phyloP scores from a whole-genome alignment of 2,797 vertebrate species.

The Sus cebifrons region DNA sequence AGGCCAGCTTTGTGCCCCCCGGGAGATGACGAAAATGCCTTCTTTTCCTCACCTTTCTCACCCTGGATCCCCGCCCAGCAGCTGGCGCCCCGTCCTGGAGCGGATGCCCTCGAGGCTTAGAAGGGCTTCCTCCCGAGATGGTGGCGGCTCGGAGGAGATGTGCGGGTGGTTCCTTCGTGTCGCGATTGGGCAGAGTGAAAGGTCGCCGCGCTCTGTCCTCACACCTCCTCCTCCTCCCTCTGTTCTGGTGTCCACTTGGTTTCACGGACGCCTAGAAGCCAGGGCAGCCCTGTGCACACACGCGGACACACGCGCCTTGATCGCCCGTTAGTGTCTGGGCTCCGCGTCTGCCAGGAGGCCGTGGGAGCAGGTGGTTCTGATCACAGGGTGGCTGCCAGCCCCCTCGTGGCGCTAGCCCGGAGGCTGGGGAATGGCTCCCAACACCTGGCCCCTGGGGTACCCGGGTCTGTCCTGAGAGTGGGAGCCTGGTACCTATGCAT shows the following conservation, averaged over 20 bases:
- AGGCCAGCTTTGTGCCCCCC: neutral
- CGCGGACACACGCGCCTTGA: neutral
- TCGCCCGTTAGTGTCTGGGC: neutral
- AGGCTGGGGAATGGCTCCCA: neutral
- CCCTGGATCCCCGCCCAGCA: neutral
- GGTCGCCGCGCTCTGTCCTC: neutral
- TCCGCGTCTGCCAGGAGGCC: no score
- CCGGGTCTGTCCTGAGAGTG: neutral
- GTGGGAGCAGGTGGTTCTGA: no score
- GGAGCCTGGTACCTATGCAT: neutral
- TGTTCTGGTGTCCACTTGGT: slow-evolving; percentile 30
- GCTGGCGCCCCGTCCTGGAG: no score
- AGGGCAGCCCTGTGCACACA: neutral
- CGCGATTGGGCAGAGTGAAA: slow-evolving; percentile 61
- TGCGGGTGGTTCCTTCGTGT: neutral
- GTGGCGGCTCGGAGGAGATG: neutral
- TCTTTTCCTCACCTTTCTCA: no score
- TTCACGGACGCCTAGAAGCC: neutral
- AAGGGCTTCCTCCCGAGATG: neutral
- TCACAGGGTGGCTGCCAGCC: neutral
- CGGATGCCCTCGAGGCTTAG: neutral
- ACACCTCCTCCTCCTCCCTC: neutral
- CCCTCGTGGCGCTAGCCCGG: neutral
- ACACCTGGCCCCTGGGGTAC: neutral
- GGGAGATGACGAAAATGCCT: neutral